Conservation (phyloP, 2,888 invertebrate genomes). For the Tetrapedia diversipes region DNA sequence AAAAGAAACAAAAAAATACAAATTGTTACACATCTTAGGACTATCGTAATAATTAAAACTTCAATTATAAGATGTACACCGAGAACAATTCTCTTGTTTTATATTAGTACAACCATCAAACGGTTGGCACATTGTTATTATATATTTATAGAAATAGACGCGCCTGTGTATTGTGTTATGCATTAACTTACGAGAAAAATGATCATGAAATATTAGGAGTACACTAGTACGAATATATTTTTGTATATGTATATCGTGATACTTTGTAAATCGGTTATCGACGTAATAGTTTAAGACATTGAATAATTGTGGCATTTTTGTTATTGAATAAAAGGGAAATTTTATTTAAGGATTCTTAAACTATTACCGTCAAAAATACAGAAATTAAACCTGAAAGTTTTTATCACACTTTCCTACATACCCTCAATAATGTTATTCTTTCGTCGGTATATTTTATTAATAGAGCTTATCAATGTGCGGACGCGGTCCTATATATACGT, state of each 20-base stretch:
- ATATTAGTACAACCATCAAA: slow-evolving; percentile 38
- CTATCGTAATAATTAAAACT: slow-evolving; percentile 11
- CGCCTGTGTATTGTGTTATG: neutral
- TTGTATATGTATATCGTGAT: slow-evolving; percentile 10
- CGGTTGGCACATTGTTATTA: slow-evolving; percentile 54
- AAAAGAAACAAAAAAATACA: slow-evolving; percentile 39
- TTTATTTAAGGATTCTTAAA: neutral
- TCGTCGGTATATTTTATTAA: neutral
- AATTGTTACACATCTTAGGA: slow-evolving; percentile 17
- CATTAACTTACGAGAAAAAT: slow-evolving; percentile 6
- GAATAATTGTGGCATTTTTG: neutral
- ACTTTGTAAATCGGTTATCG: neutral
- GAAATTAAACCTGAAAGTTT: neutral
- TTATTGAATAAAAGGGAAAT: neutral
- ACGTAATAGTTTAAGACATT: neutral
- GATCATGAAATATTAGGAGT: slow-evolving; percentile 6
- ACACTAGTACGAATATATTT: slow-evolving; percentile 14
- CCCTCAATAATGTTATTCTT: slow-evolving; percentile 5
- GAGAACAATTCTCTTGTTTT: slow-evolving; percentile 15
- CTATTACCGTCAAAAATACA: neutral
- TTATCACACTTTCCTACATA: neutral
- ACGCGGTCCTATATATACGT: neutral
- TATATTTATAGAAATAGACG: slow-evolving; percentile 32
- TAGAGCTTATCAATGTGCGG: neutral
- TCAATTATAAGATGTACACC: slow-evolving; percentile 2